Base-by-base conservation (phyloP, 1,140 invertebrate species). In the Orchestia grillus region DNA sequence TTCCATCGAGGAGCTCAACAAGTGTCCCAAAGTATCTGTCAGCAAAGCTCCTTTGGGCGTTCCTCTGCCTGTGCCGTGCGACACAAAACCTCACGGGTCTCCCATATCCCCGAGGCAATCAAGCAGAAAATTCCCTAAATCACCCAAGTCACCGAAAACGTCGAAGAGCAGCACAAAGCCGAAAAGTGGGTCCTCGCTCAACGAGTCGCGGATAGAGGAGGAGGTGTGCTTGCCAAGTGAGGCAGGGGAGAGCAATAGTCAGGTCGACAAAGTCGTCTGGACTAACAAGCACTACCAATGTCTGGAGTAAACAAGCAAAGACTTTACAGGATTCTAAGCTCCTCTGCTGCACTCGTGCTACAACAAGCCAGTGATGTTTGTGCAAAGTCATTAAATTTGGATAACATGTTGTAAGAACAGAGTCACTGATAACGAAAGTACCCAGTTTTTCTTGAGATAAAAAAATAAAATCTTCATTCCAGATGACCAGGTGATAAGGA, bases 51-150 rank as follows among this genome's bases (percentile, higher is more conserved):
- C 92, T 94, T n/a, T 94, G 43, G 92, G 92, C 43, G 92, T 94
- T 19, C 92, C 92, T 40, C 44, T 47, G 3, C 44, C 92, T 40
- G 44, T 45, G 3, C 92, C 92, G 8, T 94, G 92, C 44, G 44
- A 94, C 92, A 94, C 6, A 47, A 94, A 94, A 28, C 41, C 43
- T 16, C 92, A 94, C 36, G 92, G 92, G 11, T 45, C 92, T 23
- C 92, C 92, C 11, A 94, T 94, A 19, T 94, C 92, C 92, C 92
- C 92, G 15, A 94, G 92, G 44, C 92, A 94, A 94, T 94, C 92
- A 44, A 94, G 92, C 44, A 44, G 92, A 94, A 94, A 94, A 47
- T 94, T 45, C 44, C 92, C 92, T 40, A 94, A 94, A 94, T 44
- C 43, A 94, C 44, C 43, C 3, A 94, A 94, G 44, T 94, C 92